Evolutionary conservation across 2,888 invertebrate species (phyloP).

Genomic region (Clusia tigrina): DNA sequence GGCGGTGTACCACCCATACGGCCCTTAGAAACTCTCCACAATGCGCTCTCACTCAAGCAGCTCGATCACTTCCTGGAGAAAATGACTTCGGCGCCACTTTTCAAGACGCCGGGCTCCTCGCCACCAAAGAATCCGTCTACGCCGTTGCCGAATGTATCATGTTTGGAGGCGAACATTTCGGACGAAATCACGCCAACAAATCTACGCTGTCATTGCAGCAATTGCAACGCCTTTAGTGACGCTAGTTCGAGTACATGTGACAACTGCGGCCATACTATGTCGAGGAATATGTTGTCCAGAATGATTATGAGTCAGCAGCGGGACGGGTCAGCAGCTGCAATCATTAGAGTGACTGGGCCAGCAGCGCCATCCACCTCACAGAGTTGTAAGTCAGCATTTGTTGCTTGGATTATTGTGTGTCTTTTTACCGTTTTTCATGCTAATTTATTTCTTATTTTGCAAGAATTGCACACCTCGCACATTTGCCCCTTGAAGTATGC

Average conservation of each 20-base stretch:
- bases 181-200: conserved; percentile 32
- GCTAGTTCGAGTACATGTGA: background rate
- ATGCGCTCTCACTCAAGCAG: conserved; percentile 91
- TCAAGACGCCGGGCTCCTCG: conserved; percentile 77
- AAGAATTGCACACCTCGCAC: background rate
- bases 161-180: background rate
- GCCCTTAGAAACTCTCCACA: conserved; percentile 96
- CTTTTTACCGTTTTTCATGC: too few relatives aligned
- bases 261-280: background rate
- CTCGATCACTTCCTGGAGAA: conserved; percentile 88
- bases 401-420: background rate
- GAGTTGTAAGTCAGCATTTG: conserved; percentile 2
- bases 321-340: too few relatives aligned
- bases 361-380: background rate
- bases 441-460: background rate
- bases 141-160: conserved; percentile 49
- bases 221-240: too few relatives aligned
- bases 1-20: conserved; percentile 95
- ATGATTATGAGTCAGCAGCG: background rate
- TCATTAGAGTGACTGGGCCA: too few relatives aligned
- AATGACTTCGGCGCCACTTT: conserved; percentile 79
- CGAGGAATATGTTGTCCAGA: background rate
- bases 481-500: background rate
- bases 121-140: conserved; percentile 73
- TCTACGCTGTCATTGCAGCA: conserved; percentile 6